Conservation (phyloP, 92 coral and sea anemone species). For the Hydrozoanthus gracilis region DNA sequence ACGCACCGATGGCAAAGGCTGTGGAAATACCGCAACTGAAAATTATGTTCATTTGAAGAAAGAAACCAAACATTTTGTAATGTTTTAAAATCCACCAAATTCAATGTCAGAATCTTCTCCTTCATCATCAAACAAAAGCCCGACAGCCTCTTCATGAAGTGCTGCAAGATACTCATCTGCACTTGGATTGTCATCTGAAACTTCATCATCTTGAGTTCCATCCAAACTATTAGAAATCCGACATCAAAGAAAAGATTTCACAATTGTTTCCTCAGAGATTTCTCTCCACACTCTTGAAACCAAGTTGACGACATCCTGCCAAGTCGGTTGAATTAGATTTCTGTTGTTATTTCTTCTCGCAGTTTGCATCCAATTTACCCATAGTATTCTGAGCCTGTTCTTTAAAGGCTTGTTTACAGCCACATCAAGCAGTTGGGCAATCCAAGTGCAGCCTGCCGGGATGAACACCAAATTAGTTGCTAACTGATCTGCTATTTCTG, state of each 20-base stretch:
- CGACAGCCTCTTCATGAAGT: background rate
- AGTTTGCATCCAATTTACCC: slow-evolving; percentile 16
- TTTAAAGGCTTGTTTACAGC: background rate
- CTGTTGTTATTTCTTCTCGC: background rate
- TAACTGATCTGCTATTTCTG: slow-evolving; percentile 9
- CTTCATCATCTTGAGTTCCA: slow-evolving; percentile 13
- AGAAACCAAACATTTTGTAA: background rate
- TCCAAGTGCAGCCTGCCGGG: background rate
- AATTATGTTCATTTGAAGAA: background rate
- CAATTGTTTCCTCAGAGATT: slow-evolving; percentile 17
- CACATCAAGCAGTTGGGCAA: too few relatives aligned
- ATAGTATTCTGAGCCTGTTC: background rate
- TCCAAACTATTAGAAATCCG: slow-evolving; percentile 19
- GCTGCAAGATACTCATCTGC: background rate
- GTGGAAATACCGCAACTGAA: too few relatives aligned
- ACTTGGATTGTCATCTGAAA: background rate
- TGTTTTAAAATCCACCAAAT: background rate
- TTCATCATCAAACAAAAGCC: slow-evolving; percentile 3
- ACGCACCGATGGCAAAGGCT: too few relatives aligned
- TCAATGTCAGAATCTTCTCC: slow-evolving; percentile 16
- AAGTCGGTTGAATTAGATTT: slow-evolving; percentile 23
- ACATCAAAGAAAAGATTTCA: background rate
- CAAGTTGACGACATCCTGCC: slow-evolving; percentile 28
- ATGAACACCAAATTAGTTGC: slow-evolving; percentile 22
- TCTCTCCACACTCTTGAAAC: slow-evolving; percentile 18